Evolutionary conservation across 2,888 invertebrate species (phyloP).

Genomic region (Xestia ashworthii): DNA sequence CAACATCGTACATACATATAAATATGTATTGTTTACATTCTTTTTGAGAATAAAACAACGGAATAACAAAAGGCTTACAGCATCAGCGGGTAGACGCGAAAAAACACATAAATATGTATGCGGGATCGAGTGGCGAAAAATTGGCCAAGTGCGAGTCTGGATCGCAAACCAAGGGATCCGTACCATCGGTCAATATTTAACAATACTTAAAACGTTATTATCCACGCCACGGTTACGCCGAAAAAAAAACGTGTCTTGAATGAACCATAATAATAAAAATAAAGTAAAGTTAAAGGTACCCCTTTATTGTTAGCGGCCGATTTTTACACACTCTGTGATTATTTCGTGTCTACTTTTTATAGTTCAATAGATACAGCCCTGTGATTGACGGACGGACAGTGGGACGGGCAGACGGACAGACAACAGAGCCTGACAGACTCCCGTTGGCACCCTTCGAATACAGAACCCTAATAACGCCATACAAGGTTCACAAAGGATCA

Average conservation of each 20-base stretch:
- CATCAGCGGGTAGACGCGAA: conserved; percentile 35
- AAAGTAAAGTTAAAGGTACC: too few relatives aligned
- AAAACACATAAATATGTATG: conserved; percentile 63
- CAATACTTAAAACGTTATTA: background rate
- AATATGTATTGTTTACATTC: conserved; percentile 57
- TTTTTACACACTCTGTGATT: background rate
- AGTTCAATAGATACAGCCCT: background rate
- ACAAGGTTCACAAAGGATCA: conserved; percentile 36
- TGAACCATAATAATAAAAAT: background rate
- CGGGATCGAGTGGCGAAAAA: conserved; percentile 27
- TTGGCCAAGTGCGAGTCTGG: background rate
- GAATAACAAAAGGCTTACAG: conserved; percentile 60
- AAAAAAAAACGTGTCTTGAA: background rate
- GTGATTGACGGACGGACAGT: background rate
- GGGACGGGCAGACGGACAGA: background rate
- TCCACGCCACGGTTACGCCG: background rate
- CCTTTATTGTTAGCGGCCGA: background rate
- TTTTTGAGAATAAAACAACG: conserved; percentile 55
- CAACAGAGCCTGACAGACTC: background rate
- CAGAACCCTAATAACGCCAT: conserved; percentile 10
- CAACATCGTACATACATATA: conserved; percentile 8
- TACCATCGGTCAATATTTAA: background rate
- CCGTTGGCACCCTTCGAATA: background rate
- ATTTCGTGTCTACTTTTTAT: background rate
- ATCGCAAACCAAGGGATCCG: background rate